Evolutionary conservation across 2,888 invertebrate species (phyloP), one percentile per base, ranked within the genome.

Genomic region (Drosophila infuscata): DNA sequence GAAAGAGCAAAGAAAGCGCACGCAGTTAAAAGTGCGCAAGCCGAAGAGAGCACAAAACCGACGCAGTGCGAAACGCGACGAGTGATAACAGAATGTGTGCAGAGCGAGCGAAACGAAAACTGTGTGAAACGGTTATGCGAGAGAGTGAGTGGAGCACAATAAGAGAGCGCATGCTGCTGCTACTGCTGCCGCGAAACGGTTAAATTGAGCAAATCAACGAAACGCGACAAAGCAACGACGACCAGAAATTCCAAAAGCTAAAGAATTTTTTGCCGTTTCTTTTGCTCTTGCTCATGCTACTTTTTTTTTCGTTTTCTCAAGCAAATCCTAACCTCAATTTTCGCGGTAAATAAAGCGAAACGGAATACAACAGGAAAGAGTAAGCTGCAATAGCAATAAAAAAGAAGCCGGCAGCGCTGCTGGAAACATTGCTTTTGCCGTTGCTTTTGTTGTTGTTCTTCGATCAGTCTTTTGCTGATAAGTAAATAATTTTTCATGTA

Each of bases 121-220:
- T 87, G 86, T 89, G 86, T 89, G 89, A 87, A 88, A 79, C 86
- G 86, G 86, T 87, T 77, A 82, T 68, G 68, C 69, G 76, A 71
- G 75, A 25, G 53, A 29, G 35, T 41, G 46, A 33, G 20, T 32
- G 57, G 29, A 41, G 30, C 30, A 25, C 25, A 30, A 17, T 54
- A 48, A 61, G 62, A 52, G 53, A 59, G 49, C 30, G 67, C 53
- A 52, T 32, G n/a, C 30, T 46, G 52, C 52, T 66, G 38, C 68
- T 30, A n/a, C 49, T 51, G 68, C 73, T 76, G 51, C 67, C 9
- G 56, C 57, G 59, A 81, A 81, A 64, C 83, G 87, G 82, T 78
- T 80, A 76, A 76, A 70, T 25, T 78, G 79, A 72, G 79, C 68
- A 43, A 49, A 63, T 25, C 32, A 76, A 72, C 63, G 72, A 80